phyloP scores from a whole-genome alignment of 2,888 invertebrate species.

The Drosophila mayaguana region DNA sequence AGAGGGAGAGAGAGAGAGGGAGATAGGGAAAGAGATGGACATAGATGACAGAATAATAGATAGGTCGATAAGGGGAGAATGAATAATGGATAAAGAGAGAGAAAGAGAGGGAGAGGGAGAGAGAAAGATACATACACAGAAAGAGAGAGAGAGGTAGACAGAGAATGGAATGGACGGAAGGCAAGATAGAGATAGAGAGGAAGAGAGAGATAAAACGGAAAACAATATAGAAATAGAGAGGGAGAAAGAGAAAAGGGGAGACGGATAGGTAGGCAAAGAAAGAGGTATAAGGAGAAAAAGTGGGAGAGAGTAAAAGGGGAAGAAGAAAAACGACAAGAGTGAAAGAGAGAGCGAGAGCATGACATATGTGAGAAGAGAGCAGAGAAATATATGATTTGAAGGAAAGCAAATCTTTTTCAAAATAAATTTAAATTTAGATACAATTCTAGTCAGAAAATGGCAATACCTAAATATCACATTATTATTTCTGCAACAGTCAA shows the following conservation, averaged over 20 bases:
- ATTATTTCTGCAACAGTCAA: neutral
- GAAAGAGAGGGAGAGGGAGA: neutral
- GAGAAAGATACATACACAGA: neutral
- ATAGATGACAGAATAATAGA: neutral
- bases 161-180: no score
- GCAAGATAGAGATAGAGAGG: no score
- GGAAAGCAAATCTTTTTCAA: no score
- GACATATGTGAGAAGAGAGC: neutral
- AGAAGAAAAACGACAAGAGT: neutral
- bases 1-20: neutral
- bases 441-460: no score
- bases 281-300: neutral
- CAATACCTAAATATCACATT: neutral
- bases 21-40: fast-evolving
- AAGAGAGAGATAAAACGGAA: neutral
- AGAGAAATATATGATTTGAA: no score
- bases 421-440: no score
- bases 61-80: neutral
- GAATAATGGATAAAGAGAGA: neutral
- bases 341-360: neutral
- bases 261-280: no score
- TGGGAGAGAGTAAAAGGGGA: neutral
- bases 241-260: neutral
- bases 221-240: no score
- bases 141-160: neutral